Conservation (phyloP, 2,113 vertebrate species). For the Tachuris rubrigastra region DNA sequence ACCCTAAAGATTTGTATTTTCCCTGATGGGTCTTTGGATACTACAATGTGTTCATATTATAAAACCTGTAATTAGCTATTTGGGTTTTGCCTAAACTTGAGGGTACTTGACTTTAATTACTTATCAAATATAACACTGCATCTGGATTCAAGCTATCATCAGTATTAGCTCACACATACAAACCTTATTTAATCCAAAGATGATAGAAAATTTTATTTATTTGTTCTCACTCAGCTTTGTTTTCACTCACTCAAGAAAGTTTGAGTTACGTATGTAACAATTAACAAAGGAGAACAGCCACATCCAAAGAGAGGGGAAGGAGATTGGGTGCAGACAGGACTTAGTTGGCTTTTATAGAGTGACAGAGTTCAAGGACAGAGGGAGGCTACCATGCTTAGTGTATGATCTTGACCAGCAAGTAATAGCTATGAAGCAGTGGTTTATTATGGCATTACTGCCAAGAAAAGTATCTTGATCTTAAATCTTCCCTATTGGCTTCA, state of each 20-base stretch:
- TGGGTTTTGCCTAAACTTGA: slow-evolving; percentile 51
- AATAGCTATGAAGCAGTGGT: neutral
- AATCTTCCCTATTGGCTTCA: neutral
- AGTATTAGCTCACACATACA: neutral
- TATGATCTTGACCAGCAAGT: neutral
- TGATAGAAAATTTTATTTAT: slow-evolving; percentile 20
- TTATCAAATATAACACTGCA: neutral
- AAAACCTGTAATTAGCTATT: slow-evolving; percentile 54
- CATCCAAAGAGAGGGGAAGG: neutral
- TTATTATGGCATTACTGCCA: neutral
- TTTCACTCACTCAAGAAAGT: neutral
- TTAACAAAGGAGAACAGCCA: neutral
- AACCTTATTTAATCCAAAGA: slow-evolving; percentile 19
- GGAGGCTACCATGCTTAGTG: neutral
- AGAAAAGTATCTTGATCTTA: neutral
- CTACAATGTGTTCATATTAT: slow-evolving; percentile 17
- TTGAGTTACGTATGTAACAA: neutral
- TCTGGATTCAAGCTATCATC: slow-evolving; percentile 25
- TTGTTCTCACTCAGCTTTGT: neutral
- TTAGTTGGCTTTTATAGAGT: neutral
- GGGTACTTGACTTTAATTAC: slow-evolving; percentile 44
- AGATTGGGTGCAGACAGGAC: neutral
- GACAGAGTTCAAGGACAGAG: neutral
- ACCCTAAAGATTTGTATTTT: neutral
- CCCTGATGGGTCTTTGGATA: slow-evolving; percentile 1